Base-by-base conservation (phyloP, 2,888 invertebrate species). In the Troides helena region DNA sequence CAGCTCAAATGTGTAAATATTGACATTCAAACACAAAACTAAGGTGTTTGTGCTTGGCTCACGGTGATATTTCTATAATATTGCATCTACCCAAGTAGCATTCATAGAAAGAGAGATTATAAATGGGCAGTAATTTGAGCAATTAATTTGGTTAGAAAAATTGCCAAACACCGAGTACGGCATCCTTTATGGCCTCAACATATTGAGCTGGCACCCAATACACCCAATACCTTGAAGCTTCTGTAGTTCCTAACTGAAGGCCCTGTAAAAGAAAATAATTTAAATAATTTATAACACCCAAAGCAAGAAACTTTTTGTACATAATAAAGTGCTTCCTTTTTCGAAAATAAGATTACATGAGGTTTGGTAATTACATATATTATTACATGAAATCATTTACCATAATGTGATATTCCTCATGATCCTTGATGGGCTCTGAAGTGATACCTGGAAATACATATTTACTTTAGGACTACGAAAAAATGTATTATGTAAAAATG, bases 121-220 rank as follows among this genome's bases (percentile, higher is more conserved):
- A 71, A 68, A 18, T 71, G 70, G 70, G 70, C 68, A 68, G 69
- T 70, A 67, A 63, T 12, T 67, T 67, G 30, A 36, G 56, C 56
- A 46, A 58, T 61, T 43, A n/a, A 21, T 62, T 50, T 62, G 72
- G 74, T 95, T 94, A 95, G 86, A 95, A 95, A 86, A 95, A 95
- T 85, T 95, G 96, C 97, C 97, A 97, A 80, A 97, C 96, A 70
- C 97, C 97, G 65, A 98, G 94, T 72, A 98, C 95, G 71, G 97
- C 96, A 82, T 97, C 97, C 90, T 98, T 98, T 82, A 98, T 97
- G 76, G 98, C 97, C 82, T 97, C 96, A 67, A 97, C 94, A 85
- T 97, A 98, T 83, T 97, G 97, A 64, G 97, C 97, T 14, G 98
- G 98, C 62, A 98, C 97, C 98, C 98, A 98, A 89, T 98, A 98